Base-by-base conservation (phyloP, 2,113 vertebrate species). In the Tragelaphus buxtoni region DNA sequence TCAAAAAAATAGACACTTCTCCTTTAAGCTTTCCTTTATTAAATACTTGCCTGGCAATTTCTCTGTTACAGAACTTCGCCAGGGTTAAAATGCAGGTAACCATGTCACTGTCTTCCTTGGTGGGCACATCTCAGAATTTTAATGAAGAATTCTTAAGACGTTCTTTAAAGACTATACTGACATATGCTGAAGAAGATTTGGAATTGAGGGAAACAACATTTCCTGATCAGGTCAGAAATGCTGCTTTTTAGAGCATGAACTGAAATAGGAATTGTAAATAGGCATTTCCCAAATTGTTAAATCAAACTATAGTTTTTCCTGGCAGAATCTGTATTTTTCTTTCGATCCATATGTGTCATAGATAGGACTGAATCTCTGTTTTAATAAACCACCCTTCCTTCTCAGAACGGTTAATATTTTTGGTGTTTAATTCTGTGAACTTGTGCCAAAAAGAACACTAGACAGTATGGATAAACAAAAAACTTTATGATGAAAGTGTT, bases 71-170 rank as follows among this genome's bases (percentile, higher is more conserved):
- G 99, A 99, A 99, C 97, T 99, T 99, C 95, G 99, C 99, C 24
- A 98, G 99, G 95, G 99, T 99, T 92, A 99, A 99, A 98, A 99
- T 99, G 99, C 99, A 99, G 97, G 99, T 99, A 97, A 99, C 99
- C 91, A 99, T 99, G 99, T 99, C 99, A 45, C 99, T 99, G 9
- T 99, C 99, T 0, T 99, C 99, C 4, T 98, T 99, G 98, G 99
- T 99, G 98, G 99, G 99, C 81, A 99, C 99, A 0, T 99, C 99
- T 91, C 99, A 99, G 97, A 99, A 99, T 98, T 99, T 99, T 97
- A 99, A 99, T 49, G 99, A 99, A 95, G 99, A 99, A 97, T 99
- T 99, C 96, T 98, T 99, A 92, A 98, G 99, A 35, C 99, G 99
- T 69, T 99, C 99, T 65, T 97, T 99, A 28, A 99, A 99, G 98